Base-by-base conservation (phyloP, 1,140 invertebrate genomes). In the Saccostrea cuccullata region DNA sequence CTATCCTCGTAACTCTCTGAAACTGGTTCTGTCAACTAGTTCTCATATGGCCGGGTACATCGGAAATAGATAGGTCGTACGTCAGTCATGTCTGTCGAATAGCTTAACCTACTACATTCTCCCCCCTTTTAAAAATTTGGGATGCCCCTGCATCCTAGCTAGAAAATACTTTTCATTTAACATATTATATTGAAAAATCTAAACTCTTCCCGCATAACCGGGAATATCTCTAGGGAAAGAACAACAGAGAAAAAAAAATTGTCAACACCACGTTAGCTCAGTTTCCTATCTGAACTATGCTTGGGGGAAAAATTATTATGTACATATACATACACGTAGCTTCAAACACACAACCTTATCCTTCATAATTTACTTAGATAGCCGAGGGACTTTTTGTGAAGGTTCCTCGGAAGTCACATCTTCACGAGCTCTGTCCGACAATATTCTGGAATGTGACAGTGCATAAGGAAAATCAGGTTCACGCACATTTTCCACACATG, bases 101-200 rank as follows among this genome's bases (percentile, higher is more conserved):
- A 73, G 67, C 23, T 73, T 0, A 73, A 30, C 23, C n/a, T 30
- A 73, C 67, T 73, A 73, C 67, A 73, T 30, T 13, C 67, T 30
- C 67, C 67, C 67, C 67, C 67, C 67, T 73, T 73, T 73, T 73
- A 30, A 73, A 73, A 73, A 73, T 36, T 73, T 8, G 12, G 67
- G 67, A 73, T 30, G 23, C 67, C 60, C 67, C 67, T 73, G 67
- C n/a, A 26, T 30, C 67, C 30, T 36, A 36, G 30, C 12, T 23
- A 26, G n/a, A 13, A 67, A 67, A 67, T 0, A 67, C 20, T 47
- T 47, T 47, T 47, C 47, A 47, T 67, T 67, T 0, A n/a, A 67
- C 23, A n/a, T n/a, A n/a, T 30, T 73, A 26, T 26, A 11, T 11
- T 23, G 8, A 26, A 73, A 13, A 73, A 60, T 60, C 12, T 13